phyloP scores from a whole-genome alignment of 2,113 vertebrate species.

The Corydoras sp. region DNA sequence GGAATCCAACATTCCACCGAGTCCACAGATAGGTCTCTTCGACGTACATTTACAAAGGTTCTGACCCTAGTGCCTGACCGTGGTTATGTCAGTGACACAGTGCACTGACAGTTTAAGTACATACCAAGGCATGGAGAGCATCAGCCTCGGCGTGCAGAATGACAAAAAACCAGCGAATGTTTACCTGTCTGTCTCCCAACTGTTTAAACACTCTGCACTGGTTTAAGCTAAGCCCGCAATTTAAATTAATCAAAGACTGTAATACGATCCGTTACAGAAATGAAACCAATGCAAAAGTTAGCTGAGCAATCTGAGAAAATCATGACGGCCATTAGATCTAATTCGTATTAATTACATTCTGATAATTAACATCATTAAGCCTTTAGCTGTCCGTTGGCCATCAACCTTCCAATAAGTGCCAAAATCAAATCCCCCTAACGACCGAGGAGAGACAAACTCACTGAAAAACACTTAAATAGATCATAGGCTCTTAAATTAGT shows the following conservation, averaged over 20 bases:
- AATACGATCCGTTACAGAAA: no score
- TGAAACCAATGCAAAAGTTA: no score
- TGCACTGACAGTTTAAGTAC: constrained; percentile 27
- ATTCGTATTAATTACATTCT: no score
- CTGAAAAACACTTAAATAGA: constrained; percentile 8
- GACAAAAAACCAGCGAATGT: constrained; percentile 23
- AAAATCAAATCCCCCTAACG: no score
- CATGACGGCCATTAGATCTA: no score
- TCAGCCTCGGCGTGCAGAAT: constrained; percentile 21
- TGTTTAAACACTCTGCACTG: constrained; percentile 15
- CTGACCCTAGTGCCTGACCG: constrained; percentile 17
- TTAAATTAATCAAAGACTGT: neutral
- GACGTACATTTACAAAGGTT: constrained; percentile 9
- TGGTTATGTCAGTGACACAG: constrained; percentile 24
- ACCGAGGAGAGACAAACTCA: neutral
- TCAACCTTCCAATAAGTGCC: no score
- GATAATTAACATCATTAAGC: no score
- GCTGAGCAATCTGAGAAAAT: no score
- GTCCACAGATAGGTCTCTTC: constrained; percentile 37
- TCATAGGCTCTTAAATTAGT: constrained; percentile 1
- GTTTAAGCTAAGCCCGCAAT: neutral
- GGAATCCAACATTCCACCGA: constrained; percentile 42
- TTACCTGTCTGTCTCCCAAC: constrained; percentile 15
- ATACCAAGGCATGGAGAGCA: constrained; percentile 33
- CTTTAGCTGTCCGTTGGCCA: no score